Evolutionary conservation across 2,888 invertebrate genomes (phyloP).

Genomic region (Nymphalis urticae): DNA sequence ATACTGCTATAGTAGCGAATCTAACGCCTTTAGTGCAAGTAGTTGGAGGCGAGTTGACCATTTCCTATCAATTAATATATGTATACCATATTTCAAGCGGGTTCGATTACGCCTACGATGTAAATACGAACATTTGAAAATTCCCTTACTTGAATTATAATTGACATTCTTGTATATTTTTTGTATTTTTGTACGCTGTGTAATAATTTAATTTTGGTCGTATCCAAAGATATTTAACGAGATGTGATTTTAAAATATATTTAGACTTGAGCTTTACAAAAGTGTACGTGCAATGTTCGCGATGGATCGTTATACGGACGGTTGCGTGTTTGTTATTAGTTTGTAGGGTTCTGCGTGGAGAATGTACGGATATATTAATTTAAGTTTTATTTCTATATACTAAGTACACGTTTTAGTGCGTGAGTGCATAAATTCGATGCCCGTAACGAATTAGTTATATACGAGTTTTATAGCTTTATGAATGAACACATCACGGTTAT

Average conservation of each 20-base stretch:
- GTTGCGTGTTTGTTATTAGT: slow-evolving; percentile 61
- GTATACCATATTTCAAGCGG: slow-evolving; percentile 24
- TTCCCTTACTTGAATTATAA: slow-evolving; percentile 28
- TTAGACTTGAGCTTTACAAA: slow-evolving; percentile 74
- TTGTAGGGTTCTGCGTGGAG: slow-evolving; percentile 46
- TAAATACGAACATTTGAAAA: slow-evolving; percentile 18
- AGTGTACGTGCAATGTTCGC: slow-evolving; percentile 70
- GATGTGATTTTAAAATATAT: slow-evolving; percentile 76
- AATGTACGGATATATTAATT: slow-evolving; percentile 41
- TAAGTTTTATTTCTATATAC: slow-evolving; percentile 37
- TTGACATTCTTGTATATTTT: slow-evolving; percentile 62
- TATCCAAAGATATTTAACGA: slow-evolving; percentile 80
- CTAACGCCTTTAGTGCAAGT: slow-evolving; percentile 29
- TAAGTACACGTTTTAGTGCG: slow-evolving; percentile 29
- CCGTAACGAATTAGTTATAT: slow-evolving; percentile 23
- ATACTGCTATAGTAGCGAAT: slow-evolving; percentile 7
- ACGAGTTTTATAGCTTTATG: slow-evolving; percentile 15
- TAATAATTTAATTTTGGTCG: slow-evolving; percentile 76
- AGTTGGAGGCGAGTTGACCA: slow-evolving; percentile 22
- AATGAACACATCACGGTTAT: slow-evolving; percentile 22
- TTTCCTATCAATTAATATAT: slow-evolving; percentile 25
- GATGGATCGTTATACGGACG: slow-evolving; percentile 50
- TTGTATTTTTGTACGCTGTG: slow-evolving; percentile 78
- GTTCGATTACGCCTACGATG: not conserved
- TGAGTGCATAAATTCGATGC: slow-evolving; percentile 9